Base-by-base conservation (phyloP, 2,888 invertebrate species). In the Tetragnatha montana region DNA sequence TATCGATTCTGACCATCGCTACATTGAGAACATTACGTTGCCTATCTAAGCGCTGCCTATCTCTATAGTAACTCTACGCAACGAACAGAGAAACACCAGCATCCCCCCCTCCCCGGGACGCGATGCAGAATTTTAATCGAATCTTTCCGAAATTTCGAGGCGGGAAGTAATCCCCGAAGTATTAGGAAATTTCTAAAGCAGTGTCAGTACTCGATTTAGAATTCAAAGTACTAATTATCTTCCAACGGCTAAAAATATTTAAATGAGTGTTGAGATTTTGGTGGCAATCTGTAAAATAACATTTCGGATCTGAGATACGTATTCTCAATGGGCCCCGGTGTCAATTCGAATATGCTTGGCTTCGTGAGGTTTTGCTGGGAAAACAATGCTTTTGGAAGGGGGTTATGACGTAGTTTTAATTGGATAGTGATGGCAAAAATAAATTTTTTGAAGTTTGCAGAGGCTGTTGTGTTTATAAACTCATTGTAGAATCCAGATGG, bases 221-320 rank as follows among this genome's bases (percentile, higher is more conserved):
- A 60, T 76, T 76, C 50, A 76, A 50, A 50, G n/a, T 50, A 50
- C 76, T 76, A 76, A 74, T 74, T 74, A 60, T 60, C 35, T 17
- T 74, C 47, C 76, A 8, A n/a, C 35, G 12, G 50, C n/a, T 49
- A 50, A 50, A 50, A 76, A 76, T 76, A 76, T 76, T 76, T 76
- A n/a, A 76, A 76, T 19, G 76, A 50, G 50, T 50, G 50, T 50
- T 14, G 50, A 19, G 6, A n/a, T 50, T 76, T 50, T 50, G 50
- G 50, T n/a, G 0, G 75, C 3, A 75, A 60, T 60, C 8, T 60
- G 60, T 17, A 60, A 17, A 60, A 60, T 0, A 60, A 60, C 8
- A 60, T 60, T 60, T 60, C 60, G 12, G 60, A 60, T 60, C 17
- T 60, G 8, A 3, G 17, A 60, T 60, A 60, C 4, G 35, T 60